Evolutionary conservation across 2,888 invertebrate genomes (phyloP), one percentile per base, ranked within the genome.

Genomic region (Epirrita christyi): DNA sequence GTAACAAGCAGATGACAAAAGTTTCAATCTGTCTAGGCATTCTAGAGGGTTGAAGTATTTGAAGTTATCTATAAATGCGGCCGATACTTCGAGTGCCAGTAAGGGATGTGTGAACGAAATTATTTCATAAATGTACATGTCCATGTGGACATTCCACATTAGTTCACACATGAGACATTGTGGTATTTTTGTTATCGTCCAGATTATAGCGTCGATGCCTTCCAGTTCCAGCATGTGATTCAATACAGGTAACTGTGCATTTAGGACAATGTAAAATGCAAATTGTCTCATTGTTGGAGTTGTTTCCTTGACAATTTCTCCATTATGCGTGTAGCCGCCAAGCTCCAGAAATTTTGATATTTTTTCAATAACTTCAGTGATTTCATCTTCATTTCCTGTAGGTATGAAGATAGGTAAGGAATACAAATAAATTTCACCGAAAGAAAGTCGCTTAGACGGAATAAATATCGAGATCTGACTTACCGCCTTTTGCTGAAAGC

Each of bases 381-480:
- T 78, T 71, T 81, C 76, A 5, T 86, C 83, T 78, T 90, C 87
- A 75, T 91, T 88, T 2, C 91, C 92, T 92, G 71, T 41, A 47
- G 85, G 6, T 7, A 81, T 6, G 10, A 11, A 11, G 27, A n/a
- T n/a, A 41, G n/a, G 13, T 27, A 21, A 41, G 9, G 0, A 21
- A 21, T n/a, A 41, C 6, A 21, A 6, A n/a, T 14, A 38, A n/a
- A 4, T 8, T 14, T 7, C 14, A 38, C 3, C 7, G 38, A 8
- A 38, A 32, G 2, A n/a, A 11, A 11, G 3, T 11, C 11, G 8
- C 10, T 36, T 36, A 11, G 36, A 36, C 3, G 13, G 8, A 9
- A n/a, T n/a, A 7, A 40, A 15, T 21, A 9, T 14, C 10, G 0
- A 21, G 6, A 21, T 10, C 4, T 6, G 7, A 21, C 40, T 45